Percentiles rank a stretch among this genome's conserved stretches.
These are phyloP conservation scores for Charadrius vociferus DNA, from an alignment of 2,113 vertebrate species.

Conservation along the genomic window DNA sequence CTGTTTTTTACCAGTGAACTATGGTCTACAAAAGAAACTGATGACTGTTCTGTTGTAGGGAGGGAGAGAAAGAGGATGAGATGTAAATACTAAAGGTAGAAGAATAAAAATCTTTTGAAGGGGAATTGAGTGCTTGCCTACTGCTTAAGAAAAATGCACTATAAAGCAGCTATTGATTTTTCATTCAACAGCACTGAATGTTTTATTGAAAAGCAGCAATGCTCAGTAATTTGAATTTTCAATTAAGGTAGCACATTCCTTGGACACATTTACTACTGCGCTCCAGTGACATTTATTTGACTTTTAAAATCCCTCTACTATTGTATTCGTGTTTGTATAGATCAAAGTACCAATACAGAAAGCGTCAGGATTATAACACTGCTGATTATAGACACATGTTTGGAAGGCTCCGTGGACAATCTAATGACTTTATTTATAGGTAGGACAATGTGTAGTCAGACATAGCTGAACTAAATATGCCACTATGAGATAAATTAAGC, in stretches of 20 bases:
- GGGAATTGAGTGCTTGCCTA: constrained; percentile 46
- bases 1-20: not conserved
- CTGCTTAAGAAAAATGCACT: constrained; percentile 63
- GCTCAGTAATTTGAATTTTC: constrained; percentile 69
- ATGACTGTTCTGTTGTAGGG: not conserved
- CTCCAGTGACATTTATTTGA: constrained; percentile 66
- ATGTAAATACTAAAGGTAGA: constrained; percentile 39
- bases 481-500: not conserved
- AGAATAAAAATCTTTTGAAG: constrained; percentile 54
- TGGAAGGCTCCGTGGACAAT: not conserved
- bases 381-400: constrained; percentile 37
- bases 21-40: not conserved
- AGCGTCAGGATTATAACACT: constrained; percentile 26
- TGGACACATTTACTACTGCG: constrained; percentile 54
- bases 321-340: constrained; percentile 52
- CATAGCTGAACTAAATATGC: not conserved
- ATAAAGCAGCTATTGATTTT: constrained; percentile 72
- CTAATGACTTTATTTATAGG: constrained; percentile 41
- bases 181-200: constrained; percentile 59
- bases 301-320: constrained; percentile 62
- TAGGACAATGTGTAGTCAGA: not conserved
- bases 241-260: constrained; percentile 61
- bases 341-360: constrained; percentile 47
- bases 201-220: constrained; percentile 60
- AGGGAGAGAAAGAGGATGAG: not conserved